phyloP scores from a whole-genome alignment of 1,140 invertebrate species.

The Habropoda laboriosa region DNA sequence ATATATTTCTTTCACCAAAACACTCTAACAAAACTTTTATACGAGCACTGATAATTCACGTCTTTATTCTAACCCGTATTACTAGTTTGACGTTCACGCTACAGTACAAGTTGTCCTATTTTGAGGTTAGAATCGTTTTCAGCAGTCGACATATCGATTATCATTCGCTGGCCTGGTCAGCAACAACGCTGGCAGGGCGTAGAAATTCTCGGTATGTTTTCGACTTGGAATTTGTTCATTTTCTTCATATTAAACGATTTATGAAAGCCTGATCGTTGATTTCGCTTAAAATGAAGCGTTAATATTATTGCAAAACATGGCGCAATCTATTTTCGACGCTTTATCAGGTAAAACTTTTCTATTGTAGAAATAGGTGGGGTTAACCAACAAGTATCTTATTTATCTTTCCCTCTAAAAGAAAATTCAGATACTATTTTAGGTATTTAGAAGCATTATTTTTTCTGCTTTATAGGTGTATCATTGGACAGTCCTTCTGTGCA shows the following conservation, averaged over 20 bases:
- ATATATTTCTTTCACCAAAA: no score
- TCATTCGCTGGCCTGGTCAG: conserved; percentile 51
- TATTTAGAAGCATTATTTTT: conserved; percentile 11
- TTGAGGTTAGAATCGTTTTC: conserved; percentile 54
- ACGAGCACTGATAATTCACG: fast-evolving
- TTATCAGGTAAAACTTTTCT: conserved; percentile 72
- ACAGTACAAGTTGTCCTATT: background rate
- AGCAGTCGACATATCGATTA: conserved; percentile 63
- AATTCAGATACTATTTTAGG: background rate
- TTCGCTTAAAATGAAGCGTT: conserved; percentile 55
- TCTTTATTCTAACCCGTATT: background rate
- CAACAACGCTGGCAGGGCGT: conserved; percentile 57
- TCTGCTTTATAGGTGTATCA: conserved; percentile 71
- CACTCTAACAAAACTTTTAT: background rate
- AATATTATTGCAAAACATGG: conserved; percentile 68
- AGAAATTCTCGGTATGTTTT: conserved; percentile 65
- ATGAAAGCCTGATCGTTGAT: conserved; percentile 42
- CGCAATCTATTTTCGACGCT: conserved; percentile 78
- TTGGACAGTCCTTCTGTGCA: conserved; percentile 78
- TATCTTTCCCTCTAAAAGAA: conserved; percentile 22
- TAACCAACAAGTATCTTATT: conserved; percentile 52
- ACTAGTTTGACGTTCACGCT: background rate
- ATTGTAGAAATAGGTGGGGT: conserved; percentile 54
- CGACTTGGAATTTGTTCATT: conserved; percentile 51
- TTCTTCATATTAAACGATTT: conserved; percentile 47